Percentiles rank a stretch among this genome's conserved stretches.
These are phyloP conservation scores for Pitangus sulphuratus DNA, from an alignment of 2,797 vertebrate genomes.

Conservation along the genomic window DNA sequence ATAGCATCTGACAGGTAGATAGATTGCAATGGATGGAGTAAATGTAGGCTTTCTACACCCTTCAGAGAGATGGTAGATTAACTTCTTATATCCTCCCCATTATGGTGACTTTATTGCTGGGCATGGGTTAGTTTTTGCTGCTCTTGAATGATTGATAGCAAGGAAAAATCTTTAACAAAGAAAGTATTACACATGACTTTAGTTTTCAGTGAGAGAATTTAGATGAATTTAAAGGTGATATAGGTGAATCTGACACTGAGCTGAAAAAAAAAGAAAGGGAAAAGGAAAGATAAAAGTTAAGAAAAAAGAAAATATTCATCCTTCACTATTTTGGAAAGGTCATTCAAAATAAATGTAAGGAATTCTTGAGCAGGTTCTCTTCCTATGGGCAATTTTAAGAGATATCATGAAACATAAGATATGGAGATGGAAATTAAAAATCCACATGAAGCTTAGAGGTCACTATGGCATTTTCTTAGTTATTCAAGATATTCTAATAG, in stretches of 20 bases:
- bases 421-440: background rate
- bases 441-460: background rate
- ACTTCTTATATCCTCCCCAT: background rate
- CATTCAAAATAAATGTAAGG: background rate
- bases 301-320: background rate
- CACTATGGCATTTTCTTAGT: background rate
- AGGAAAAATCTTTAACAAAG: background rate
- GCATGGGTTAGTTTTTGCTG: background rate
- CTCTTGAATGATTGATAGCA: background rate
- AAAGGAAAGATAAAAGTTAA: background rate
- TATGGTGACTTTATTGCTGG: rapidly evolving
- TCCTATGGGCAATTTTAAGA: background rate
- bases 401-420: background rate
- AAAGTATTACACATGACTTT: background rate
- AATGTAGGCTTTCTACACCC: background rate
- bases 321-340: background rate
- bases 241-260: background rate
- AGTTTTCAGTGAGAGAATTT: background rate
- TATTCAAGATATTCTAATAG: background rate
- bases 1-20: background rate
- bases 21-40: background rate
- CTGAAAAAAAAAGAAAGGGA: background rate
- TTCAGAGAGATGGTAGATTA: background rate
- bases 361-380: background rate
- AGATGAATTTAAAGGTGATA: background rate